Percentiles rank a stretch among this genome's conserved stretches.
These are phyloP conservation scores for Rhamnusium bicolor DNA, from an alignment of 2,888 invertebrate species.

Conservation along the genomic window DNA sequence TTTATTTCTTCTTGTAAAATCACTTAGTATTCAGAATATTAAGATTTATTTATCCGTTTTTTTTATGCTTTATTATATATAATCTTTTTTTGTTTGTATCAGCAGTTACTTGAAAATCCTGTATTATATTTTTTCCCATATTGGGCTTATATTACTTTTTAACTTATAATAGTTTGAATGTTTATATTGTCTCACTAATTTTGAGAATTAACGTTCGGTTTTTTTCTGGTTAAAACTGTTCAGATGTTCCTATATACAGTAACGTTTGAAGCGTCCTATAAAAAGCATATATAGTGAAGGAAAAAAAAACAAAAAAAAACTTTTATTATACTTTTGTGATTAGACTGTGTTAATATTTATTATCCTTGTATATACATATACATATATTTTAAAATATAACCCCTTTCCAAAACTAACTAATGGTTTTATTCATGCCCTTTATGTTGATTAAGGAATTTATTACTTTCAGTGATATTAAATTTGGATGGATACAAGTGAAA, in stretches of 20 bases:
- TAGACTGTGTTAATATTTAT: conserved; percentile 39
- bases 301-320: conserved; percentile 25
- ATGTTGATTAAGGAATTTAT: background rate
- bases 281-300: conserved; percentile 23
- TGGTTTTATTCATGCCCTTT: conserved; percentile 9
- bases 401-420: conserved; percentile 25
- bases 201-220: conserved; percentile 25
- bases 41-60: background rate
- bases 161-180: conserved; percentile 32
- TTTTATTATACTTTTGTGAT: conserved; percentile 36
- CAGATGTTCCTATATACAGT: conserved; percentile 30
- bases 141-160: conserved; percentile 33
- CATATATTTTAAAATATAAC: conserved; percentile 37
- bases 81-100: conserved; percentile 26
- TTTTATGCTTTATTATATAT: background rate
- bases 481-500: too few species aligned
- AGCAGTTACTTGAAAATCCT: conserved; percentile 27
- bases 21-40: background rate
- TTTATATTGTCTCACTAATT: conserved; percentile 30
- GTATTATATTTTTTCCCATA: conserved; percentile 27
- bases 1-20: background rate
- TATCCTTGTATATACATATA: conserved; percentile 35
- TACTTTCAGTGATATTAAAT: too few species aligned
- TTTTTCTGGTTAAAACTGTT: conserved; percentile 26
- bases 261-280: conserved; percentile 35